Evolutionary conservation across 2,113 vertebrate genomes (phyloP).

Genomic region (Megatriorchis doriae): DNA sequence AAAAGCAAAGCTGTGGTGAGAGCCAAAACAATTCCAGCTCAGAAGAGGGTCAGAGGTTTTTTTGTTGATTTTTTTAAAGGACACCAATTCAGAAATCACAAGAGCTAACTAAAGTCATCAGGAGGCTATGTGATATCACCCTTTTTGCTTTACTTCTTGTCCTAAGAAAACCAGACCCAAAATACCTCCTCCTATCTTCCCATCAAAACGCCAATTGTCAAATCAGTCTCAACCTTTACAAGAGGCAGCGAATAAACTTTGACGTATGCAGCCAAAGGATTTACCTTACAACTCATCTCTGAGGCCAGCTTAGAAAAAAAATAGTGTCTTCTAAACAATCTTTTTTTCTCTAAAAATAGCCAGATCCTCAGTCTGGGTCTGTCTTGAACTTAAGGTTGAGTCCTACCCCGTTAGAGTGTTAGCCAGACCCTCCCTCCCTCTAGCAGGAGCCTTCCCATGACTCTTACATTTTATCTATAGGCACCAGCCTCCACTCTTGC

Average conservation of each 20-base stretch:
- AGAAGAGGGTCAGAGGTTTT: neutral
- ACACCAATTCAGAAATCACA: neutral
- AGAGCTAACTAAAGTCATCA: neutral
- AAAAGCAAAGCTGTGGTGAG: neutral
- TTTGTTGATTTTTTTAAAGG: neutral
- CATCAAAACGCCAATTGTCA: neutral
- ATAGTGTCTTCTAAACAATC: neutral
- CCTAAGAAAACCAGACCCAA: neutral
- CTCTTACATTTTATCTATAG: neutral
- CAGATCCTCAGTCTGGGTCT: neutral
- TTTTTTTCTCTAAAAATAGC: neutral
- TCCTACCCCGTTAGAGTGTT: neutral
- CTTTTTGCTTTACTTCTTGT: neutral
- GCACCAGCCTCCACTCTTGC: neutral
- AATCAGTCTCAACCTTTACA: neutral
- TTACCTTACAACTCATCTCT: neutral
- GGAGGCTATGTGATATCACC: neutral
- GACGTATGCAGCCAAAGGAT: neutral
- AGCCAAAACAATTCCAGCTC: neutral
- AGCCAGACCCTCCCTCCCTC: neutral
- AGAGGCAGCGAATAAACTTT: neutral
- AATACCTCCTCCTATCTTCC: neutral
- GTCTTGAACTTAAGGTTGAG: neutral
- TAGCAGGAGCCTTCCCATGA: neutral
- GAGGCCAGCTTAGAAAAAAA: neutral